Evolutionary conservation across 2,797 vertebrate genomes (phyloP).

Genomic region (Tauraco hartlaubi): DNA sequence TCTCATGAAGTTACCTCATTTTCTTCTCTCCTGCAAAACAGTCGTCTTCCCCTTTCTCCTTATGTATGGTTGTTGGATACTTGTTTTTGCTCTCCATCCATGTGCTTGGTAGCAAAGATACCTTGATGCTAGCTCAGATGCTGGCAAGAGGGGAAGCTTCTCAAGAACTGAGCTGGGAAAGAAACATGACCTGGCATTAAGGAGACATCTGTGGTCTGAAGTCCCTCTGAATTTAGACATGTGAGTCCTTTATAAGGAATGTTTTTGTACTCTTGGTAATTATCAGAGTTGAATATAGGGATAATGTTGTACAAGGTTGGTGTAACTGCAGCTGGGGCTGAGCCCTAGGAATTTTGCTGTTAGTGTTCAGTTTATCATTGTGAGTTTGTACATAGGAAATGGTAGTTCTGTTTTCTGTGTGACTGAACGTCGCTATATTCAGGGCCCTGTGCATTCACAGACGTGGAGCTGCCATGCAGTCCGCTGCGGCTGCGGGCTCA

Average conservation of each 20-base stretch:
- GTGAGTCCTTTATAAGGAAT: constrained; percentile 40
- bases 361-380: not conserved
- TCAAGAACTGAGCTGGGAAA: not conserved
- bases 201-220: not conserved
- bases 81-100: not conserved
- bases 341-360: constrained; percentile 29
- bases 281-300: constrained; percentile 33
- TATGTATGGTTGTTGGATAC: not conserved
- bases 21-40: constrained; percentile 15
- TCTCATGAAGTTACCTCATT: constrained; percentile 46
- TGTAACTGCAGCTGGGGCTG: constrained; percentile 33
- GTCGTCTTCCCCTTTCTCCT: not conserved
- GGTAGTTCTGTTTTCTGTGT: not conserved
- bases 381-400: not conserved
- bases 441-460: not conserved
- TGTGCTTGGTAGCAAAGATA: not conserved
- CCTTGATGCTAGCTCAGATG: not conserved
- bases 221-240: constrained; percentile 7
- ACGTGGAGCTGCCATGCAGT: not conserved
- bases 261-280: constrained; percentile 27
- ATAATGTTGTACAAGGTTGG: not conserved
- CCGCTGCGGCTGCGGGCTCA: not conserved
- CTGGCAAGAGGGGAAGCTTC: not conserved
- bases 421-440: not conserved
- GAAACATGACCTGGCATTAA: not conserved